These are phyloP conservation scores for Cremastobaeus sp. DNA, from an alignment of 2,888 invertebrate species.

Conservation along the genomic window DNA sequence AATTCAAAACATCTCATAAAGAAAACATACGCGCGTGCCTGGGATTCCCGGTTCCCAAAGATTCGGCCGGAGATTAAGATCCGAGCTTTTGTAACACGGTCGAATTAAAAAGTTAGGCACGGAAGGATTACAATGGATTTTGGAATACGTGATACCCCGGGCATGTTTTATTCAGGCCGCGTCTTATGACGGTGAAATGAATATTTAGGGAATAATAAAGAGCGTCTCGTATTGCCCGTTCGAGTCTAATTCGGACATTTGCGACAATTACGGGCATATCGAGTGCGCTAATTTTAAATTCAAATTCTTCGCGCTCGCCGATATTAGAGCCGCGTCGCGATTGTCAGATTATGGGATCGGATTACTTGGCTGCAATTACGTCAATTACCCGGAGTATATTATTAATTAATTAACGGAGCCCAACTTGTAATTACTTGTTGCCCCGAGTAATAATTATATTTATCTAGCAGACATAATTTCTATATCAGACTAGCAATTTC, in stretches of 20 bases:
- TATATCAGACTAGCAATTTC: no score
- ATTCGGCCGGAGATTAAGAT: slow-evolving; percentile 44
- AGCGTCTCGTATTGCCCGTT: slow-evolving; percentile 34
- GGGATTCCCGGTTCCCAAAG: slow-evolving; percentile 42
- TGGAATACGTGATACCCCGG: slow-evolving; percentile 42
- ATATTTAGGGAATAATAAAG: slow-evolving; percentile 54
- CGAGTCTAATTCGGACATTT: slow-evolving; percentile 43
- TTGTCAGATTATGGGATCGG: slow-evolving; percentile 27
- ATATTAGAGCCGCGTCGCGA: slow-evolving; percentile 20
- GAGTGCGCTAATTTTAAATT: slow-evolving; percentile 36
- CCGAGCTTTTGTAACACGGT: slow-evolving; percentile 19
- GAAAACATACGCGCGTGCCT: slow-evolving; percentile 49
- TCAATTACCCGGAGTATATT: not conserved
- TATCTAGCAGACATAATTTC: no score
- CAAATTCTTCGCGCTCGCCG: slow-evolving; percentile 11
- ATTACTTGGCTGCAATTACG: slow-evolving; percentile 10
- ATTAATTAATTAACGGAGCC: slow-evolving; percentile 13
- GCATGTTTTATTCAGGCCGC: slow-evolving; percentile 51
- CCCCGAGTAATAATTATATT: no score
- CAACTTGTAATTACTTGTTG: slow-evolving; percentile 15
- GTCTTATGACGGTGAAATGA: slow-evolving; percentile 46
- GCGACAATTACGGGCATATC: slow-evolving; percentile 44
- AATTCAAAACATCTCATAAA: slow-evolving; percentile 49
- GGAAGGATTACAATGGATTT: slow-evolving; percentile 56
- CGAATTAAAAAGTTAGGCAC: slow-evolving; percentile 58